Evolutionary conservation across 2,888 invertebrate species (phyloP).

Genomic region (Chalcosyrphus nemorum): DNA sequence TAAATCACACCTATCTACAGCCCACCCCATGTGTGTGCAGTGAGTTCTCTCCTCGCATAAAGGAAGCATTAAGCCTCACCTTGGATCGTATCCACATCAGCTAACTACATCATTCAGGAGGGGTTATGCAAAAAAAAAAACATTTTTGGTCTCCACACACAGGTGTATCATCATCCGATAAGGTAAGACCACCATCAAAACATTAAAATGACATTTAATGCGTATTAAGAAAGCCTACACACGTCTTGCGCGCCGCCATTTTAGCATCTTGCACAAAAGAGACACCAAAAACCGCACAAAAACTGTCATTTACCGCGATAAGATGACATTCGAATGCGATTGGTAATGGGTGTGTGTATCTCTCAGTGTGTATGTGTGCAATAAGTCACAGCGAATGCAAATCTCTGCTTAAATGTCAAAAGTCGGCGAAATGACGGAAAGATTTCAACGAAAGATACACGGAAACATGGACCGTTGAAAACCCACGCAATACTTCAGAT

Average conservation of each 20-base stretch:
- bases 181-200: constrained; percentile 68
- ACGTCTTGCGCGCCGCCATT: constrained; percentile 13
- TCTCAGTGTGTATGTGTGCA: constrained; percentile 38
- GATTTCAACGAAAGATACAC: constrained; percentile 39
- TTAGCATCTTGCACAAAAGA: neutral
- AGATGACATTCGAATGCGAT: constrained; percentile 63
- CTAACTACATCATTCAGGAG: constrained; percentile 40
- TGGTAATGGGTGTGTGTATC: constrained; percentile 8
- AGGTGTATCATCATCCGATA: constrained; percentile 69
- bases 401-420: constrained; percentile 43
- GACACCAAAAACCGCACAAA: constrained; percentile 18
- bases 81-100: constrained; percentile 38
- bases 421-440: constrained; percentile 47
- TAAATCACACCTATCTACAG: constrained; percentile 71
- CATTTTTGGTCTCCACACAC: constrained; percentile 61
- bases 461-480: constrained; percentile 31
- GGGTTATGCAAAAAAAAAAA: constrained; percentile 37
- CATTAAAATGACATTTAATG: constrained; percentile 72
- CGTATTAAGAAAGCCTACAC: constrained; percentile 71
- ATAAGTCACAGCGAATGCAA: constrained; percentile 62
- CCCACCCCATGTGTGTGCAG: constrained; percentile 59
- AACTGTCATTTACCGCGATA: constrained; percentile 64
- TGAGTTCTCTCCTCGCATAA: constrained; percentile 16
- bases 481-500: constrained; percentile 39
- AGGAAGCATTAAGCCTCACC: constrained; percentile 60